Base-by-base conservation (phyloP, 2,888 invertebrate genomes). In the Pollenia labialis region DNA sequence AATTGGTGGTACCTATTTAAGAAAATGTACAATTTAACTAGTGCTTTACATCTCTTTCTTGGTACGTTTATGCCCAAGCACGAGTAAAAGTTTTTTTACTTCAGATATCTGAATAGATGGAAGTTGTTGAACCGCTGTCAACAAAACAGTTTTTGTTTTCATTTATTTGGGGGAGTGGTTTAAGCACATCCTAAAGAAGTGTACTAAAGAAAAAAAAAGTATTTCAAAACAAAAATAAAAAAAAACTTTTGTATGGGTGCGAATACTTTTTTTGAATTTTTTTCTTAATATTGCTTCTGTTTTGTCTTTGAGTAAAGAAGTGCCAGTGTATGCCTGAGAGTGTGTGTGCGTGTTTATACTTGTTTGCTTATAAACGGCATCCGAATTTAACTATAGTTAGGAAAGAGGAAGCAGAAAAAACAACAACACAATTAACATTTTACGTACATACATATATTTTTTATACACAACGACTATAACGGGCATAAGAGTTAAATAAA, bases 141-240 rank as follows among this genome's bases (percentile, higher is more conserved):
- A 74, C 81, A 74, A 81, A 81, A 9, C 56, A 74, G 4, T 74
- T 12, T 81, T 71, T 69, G 46, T 60, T 75, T 64, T 81, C 58
- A 52, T 58, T 74, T 82, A 69, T 81, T 81, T 81, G 84, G 87
- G 87, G 87, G 87, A 84, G 87, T 87, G 87, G 87, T 87, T 87
- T 74, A 81, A 80, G 76, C 58, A 84, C 82, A 87, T 80, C 82
- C 87, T 76, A 72, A 69, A 62, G 84, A 66, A n/a, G 68, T 74
- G 42, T 32, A 50, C 46, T 10, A 77, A 23, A 42, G 8, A 64
- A 68, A 62, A 64, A 68, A 62, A 71, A 56, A 58, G 44, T 11
- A 23, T 23, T 32, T 32, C 32, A 32, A 32, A 32, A 32, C 32
- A 32, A 58, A 44, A 68, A 23, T 23, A 23, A 56, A 23, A 68